phyloP scores from a whole-genome alignment of 2,797 vertebrate species.

The Oreochromis mossambicus region DNA sequence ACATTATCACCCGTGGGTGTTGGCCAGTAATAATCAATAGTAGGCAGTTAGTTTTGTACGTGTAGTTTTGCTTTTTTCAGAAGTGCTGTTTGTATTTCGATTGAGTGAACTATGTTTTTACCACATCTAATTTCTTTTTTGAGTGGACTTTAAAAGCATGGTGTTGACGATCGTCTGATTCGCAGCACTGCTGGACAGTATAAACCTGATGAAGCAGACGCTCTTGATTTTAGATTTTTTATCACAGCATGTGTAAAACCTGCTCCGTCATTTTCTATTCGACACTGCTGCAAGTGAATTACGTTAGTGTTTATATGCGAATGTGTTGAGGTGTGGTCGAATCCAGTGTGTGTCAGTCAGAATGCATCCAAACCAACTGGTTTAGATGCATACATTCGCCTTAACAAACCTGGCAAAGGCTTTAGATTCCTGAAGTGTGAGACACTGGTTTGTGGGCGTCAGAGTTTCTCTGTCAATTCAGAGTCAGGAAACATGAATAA shows the following conservation, averaged over 20 bases:
- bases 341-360: constrained; percentile 1
- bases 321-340: constrained; percentile 38
- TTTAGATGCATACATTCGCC: constrained; percentile 50
- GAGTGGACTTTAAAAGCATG: not conserved
- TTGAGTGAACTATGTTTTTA: not conserved
- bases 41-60: not conserved
- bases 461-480: not conserved
- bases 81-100: not conserved
- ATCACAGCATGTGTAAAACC: not conserved
- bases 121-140: not conserved
- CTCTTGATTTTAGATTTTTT: not conserved
- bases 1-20: not conserved
- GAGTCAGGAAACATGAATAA: not conserved
- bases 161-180: not conserved
- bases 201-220: not conserved
- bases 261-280: not conserved
- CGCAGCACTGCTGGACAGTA: not conserved
- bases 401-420: constrained; percentile 30
- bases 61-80: not conserved
- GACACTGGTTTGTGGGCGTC: not conserved
- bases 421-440: constrained; percentile 64
- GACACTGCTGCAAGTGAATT: not conserved
- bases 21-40: not conserved
- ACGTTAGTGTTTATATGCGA: not conserved
- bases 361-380: constrained; percentile 68